Conservation (phyloP, 2,888 invertebrate species). For the Patella pellucida region DNA sequence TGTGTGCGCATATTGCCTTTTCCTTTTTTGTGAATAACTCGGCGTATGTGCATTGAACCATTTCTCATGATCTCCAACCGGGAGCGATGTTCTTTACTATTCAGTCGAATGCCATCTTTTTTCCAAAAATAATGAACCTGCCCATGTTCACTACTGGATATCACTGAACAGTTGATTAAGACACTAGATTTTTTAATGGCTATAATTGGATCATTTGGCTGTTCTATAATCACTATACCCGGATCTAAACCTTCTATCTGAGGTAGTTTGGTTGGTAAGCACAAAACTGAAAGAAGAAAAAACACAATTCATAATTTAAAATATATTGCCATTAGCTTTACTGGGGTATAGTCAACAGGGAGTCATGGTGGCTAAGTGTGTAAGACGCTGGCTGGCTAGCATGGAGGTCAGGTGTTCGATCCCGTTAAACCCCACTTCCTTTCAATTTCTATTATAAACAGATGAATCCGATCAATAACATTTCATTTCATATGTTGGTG, state of each 20-base stretch:
- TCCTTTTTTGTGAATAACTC: slow-evolving; percentile 21
- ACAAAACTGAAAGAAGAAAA: background rate
- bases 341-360: no score
- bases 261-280: slow-evolving; percentile 2
- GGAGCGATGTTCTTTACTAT: background rate
- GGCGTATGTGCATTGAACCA: slow-evolving; percentile 26
- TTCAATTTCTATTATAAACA: no score
- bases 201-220: background rate
- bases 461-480: no score
- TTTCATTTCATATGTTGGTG: no score
- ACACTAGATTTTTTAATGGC: slow-evolving; percentile 9
- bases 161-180: slow-evolving; percentile 14
- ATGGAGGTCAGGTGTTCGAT: no score
- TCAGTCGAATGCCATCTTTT: slow-evolving; percentile 12
- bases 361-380: no score
- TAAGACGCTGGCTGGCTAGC: no score
- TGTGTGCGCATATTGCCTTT: slow-evolving; percentile 28
- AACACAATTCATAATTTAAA: background rate
- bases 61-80: slow-evolving; percentile 21
- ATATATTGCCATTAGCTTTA: no score
- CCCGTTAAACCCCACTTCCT: no score
- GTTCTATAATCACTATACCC: background rate
- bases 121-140: slow-evolving; percentile 13
- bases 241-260: background rate
- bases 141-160: background rate